Evolutionary conservation across 2,113 vertebrate genomes (phyloP), one percentile per base, ranked within the genome.

Genomic region (Tapirus terrestris): DNA sequence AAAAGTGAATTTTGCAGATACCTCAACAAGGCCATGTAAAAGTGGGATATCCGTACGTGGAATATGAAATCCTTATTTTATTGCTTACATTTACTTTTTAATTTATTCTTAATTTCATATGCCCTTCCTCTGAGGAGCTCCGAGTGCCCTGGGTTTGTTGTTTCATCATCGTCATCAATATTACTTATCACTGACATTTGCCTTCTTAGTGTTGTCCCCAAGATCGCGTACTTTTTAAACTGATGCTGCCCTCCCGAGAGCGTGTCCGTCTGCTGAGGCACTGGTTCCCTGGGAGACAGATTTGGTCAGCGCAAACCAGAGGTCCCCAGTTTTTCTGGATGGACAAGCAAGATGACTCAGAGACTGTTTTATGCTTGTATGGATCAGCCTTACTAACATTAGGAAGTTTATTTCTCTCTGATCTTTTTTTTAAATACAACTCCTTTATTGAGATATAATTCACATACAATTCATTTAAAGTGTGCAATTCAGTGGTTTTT

Each of bases 131-230:
- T 70, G 33, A 51, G 65, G 67, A 58, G 25, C 48, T 36, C 45
- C 0, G 1, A 1, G 4, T 56, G 17, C 27, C 17, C 72, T 31
- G 8, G 20, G 21, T 27, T 25, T n/a, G 36, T 43, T 29, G 16
- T 43, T 51, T 75, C 20, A 25, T 77, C 43, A 1, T 48, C 39
- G 7, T 29, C 60, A 18, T 91, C 68, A 31, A 0, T 39, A 6
- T 51, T 58, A 6, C 31, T 58, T 53, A 20, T 25, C 58, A 2
- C 18, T 25, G 33, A 21, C 31, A 85, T 58, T 45, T 45, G 31
- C 63, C 33, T 43, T 29, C 70, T 88, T 58, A 61, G 17, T 60
- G 43, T 45, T 2, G 1, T 63, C 51, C 27, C 60, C 7, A 9
- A 43, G 51, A 27, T 2, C 10, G 67, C 14, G 33, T 79, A 1